Evolutionary conservation across 2,797 vertebrate species (phyloP).

Genomic region (Allochrocebus solatus): DNA sequence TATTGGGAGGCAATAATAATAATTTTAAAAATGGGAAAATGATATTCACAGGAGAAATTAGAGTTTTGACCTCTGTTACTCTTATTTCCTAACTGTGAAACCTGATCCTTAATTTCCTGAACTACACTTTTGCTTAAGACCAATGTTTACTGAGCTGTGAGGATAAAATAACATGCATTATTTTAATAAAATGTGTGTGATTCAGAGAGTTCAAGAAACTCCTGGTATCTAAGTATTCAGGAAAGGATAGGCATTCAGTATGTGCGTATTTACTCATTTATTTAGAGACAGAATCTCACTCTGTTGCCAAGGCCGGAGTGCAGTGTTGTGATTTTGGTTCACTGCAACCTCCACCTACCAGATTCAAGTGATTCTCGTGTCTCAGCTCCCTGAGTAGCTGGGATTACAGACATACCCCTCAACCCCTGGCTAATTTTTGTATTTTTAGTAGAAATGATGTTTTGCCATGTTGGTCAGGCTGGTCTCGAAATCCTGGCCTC

Average conservation of each 20-base stretch:
- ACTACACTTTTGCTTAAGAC: neutral
- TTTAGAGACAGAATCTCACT: neutral
- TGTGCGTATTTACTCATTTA: neutral
- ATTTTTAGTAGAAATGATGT: neutral
- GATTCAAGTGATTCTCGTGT: neutral
- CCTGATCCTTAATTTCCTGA: neutral
- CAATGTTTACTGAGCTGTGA: neutral
- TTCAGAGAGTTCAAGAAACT: neutral
- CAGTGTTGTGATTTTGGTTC: neutral
- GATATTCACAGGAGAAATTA: neutral
- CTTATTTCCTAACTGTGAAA: neutral
- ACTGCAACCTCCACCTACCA: neutral
- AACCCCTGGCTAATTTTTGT: neutral
- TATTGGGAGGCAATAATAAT: neutral
- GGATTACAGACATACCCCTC: neutral
- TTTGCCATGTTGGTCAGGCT: neutral
- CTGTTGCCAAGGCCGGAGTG: neutral
- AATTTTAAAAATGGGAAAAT: neutral
- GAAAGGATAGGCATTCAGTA: neutral
- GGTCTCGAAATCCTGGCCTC: neutral
- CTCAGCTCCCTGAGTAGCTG: neutral
- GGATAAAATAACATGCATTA: neutral
- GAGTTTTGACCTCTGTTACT: neutral
- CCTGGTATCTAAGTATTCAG: neutral
- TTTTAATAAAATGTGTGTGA: constrained; percentile 9